Evolutionary conservation across 1,140 invertebrate species (phyloP), one percentile per base, ranked within the genome.

Genomic region (Pseudomyrmex concolor): DNA sequence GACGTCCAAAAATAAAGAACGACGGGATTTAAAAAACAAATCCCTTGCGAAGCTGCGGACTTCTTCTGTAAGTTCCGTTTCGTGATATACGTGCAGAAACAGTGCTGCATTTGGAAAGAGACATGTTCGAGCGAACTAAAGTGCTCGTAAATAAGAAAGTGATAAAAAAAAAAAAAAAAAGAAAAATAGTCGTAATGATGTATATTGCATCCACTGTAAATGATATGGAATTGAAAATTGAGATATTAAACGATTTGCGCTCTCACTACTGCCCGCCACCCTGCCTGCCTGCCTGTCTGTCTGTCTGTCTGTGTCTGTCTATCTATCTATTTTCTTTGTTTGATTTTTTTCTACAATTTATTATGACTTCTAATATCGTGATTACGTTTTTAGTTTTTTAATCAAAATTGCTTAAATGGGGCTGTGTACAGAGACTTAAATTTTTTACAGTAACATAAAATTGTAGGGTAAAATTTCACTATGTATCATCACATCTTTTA

Each of bases 241-340:
- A 80, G 54, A 80, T 88, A 87, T 93, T 92, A 93, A 93, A 93
- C 89, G 90, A 90, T 91, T 92, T 93, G 88, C 91, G 91, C 87
- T 91, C 87, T 91, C 88, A 92, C 88, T 90, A 91, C 90, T 92
- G 89, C 86, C 85, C 89, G 89, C 90, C 91, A 91, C 89, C 91
- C 89, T 91, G 91, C 90, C 92, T 92, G 90, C 85, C 89, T 91
- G 89, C 66, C 85, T 90, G 89, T 86, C 90, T 90, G 84, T 80
- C 87, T 90, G 84, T 70, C 83, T 91, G 84, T 70, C 83, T 86
- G 83, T 90, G 82, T 70, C 81, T 91, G 84, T 70, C 83, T 86
- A 80, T 67, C 74, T 76, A 78, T 13, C 83, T 87, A n/a, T n/a
- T n/a, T n/a, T n/a, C n/a, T n/a, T n/a, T n/a, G 78, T 74, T 70